Evolutionary conservation across 2,113 vertebrate species (phyloP).

Genomic region (Mastomys natalensis): DNA sequence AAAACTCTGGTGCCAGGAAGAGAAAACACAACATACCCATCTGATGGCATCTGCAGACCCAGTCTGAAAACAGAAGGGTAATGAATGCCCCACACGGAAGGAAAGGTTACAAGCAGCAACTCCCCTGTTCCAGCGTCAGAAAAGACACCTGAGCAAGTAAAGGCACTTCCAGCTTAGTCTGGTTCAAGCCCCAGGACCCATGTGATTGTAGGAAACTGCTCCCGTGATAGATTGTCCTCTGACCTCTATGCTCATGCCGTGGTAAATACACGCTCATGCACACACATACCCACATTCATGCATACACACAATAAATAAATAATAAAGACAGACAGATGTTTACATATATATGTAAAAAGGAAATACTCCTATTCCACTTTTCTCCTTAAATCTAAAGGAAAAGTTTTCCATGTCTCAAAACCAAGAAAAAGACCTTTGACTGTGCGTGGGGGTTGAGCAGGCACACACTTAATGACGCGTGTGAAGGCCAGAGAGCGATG

Average conservation of each 20-base stretch:
- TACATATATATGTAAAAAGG: neutral
- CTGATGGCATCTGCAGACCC: neutral
- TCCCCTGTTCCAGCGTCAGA: neutral
- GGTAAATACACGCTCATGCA: neutral
- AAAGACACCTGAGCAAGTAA: neutral
- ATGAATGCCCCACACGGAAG: neutral
- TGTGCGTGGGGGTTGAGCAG: too few relatives aligned
- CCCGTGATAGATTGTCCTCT: neutral
- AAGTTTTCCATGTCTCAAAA: neutral
- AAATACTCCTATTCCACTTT: neutral
- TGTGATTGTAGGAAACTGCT: neutral
- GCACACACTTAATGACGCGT: fast-evolving
- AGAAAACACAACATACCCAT: neutral
- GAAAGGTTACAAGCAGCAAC: neutral
- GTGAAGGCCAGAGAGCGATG: neutral
- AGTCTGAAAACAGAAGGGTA: neutral
- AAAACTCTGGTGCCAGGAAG: neutral
- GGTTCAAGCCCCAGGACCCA: neutral
- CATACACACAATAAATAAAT: neutral
- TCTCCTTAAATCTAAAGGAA: conserved; percentile 9
- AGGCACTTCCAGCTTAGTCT: neutral
- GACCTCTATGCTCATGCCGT: neutral
- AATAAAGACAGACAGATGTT: neutral
- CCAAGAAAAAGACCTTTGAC: neutral
- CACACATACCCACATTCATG: neutral